phyloP scores from a whole-genome alignment of 2,888 invertebrate genomes.

The Romanomermis culicivorax region DNA sequence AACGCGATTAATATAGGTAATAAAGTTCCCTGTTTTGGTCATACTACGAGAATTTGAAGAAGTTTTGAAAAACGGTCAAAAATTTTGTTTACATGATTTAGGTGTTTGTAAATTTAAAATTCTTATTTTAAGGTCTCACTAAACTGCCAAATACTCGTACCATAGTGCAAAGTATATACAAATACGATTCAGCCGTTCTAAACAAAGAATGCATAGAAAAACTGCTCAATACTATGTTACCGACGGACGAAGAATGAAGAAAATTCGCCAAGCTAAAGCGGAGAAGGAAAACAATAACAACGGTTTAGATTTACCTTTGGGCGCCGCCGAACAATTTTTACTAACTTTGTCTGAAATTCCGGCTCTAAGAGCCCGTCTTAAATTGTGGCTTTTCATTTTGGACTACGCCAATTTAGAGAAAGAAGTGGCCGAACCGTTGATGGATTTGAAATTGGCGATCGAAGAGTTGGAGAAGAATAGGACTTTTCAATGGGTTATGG shows the following conservation, averaged over 20 bases:
- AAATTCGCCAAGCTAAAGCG: constrained; percentile 83
- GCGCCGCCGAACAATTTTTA: constrained; percentile 95
- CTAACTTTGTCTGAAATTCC: constrained; percentile 82
- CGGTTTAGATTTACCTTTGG: constrained; percentile 67
- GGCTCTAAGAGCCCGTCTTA: constrained; percentile 71
- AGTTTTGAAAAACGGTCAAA: too few relatives aligned
- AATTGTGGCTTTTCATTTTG: constrained; percentile 92
- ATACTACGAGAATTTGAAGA: too few relatives aligned
- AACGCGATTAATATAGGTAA: constrained; percentile 98
- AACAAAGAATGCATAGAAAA: constrained; percentile 96
- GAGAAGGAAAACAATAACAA: too few relatives aligned
- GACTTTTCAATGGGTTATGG: constrained; percentile 81
- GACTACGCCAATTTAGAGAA: constrained; percentile 89
- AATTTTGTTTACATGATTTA: too few relatives aligned
- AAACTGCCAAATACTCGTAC: constrained; percentile 89
- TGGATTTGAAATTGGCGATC: constrained; percentile 92
- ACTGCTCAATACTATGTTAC: constrained; percentile 76
- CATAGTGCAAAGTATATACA: constrained; percentile 88
- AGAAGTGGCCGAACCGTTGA: constrained; percentile 93
- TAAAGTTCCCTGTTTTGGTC: too few relatives aligned
- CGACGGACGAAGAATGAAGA: constrained; percentile 84
- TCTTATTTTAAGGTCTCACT: too few relatives aligned
- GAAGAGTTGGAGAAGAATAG: constrained; percentile 68
- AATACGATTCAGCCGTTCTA: constrained; percentile 96
- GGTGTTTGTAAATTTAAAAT: too few relatives aligned